These are phyloP conservation scores for Chaunax sp. DNA, from an alignment of 2,797 vertebrate genomes.

Conservation along the genomic window DNA sequence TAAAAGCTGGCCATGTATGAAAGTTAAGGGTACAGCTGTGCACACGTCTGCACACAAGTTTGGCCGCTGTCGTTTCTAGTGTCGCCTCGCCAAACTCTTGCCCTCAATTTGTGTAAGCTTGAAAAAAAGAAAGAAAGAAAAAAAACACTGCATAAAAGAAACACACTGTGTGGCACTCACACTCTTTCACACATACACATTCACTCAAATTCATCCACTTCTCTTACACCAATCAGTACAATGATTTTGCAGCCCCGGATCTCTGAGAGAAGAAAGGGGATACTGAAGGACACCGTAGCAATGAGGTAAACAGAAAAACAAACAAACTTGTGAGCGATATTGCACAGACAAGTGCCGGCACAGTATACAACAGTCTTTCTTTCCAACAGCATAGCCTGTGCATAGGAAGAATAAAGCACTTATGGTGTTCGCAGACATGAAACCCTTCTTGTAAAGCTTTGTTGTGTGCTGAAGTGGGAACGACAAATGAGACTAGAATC, in stretches of 20 bases:
- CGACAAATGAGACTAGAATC: constrained; percentile 55
- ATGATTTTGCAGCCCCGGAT: constrained; percentile 47
- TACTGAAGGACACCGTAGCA: constrained; percentile 66
- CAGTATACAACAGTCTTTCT: constrained; percentile 93
- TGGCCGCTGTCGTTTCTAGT: constrained; percentile 54
- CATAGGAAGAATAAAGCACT: constrained; percentile 99
- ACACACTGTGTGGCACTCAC: constrained; percentile 38
- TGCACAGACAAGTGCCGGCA: constrained; percentile 94
- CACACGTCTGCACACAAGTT: constrained; percentile 57
- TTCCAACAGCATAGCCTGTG: constrained; percentile 96
- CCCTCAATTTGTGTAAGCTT: constrained; percentile 50
- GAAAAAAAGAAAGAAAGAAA: background rate
- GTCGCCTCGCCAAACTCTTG: constrained; percentile 51
- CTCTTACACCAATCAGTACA: constrained; percentile 56
- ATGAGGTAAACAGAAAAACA: constrained; percentile 77
- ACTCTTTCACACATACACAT: constrained; percentile 14
- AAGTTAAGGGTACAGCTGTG: constrained; percentile 68
- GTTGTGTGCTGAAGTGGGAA: constrained; percentile 80
- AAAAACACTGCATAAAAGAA: constrained; percentile 37
- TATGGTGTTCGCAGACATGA: constrained; percentile 95
- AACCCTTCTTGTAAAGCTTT: constrained; percentile 89
- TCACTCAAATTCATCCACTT: constrained; percentile 48
- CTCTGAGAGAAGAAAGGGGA: constrained; percentile 48
- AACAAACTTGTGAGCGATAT: constrained; percentile 78
- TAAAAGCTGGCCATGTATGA: constrained; percentile 48